Base-by-base conservation (phyloP, 2,797 vertebrate genomes). In the Hapalemur alaotrensis region DNA sequence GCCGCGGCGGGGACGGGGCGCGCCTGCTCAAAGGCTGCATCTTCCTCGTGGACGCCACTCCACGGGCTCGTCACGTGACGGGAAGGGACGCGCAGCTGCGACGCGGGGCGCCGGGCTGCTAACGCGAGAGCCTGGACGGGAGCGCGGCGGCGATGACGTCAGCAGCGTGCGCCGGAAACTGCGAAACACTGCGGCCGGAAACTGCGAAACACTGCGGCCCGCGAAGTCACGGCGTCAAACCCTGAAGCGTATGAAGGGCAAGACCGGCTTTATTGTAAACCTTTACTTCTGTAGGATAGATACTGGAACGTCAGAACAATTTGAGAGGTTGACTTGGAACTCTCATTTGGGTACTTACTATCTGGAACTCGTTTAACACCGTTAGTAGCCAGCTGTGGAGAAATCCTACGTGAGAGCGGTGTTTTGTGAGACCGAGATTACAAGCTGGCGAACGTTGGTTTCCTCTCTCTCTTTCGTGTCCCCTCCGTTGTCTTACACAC, bases 101-200 rank as follows among this genome's bases (percentile, higher is more conserved):
- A 25, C 10, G 0, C 3, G 83, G 83, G 57, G 80, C 43, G 43
- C 43, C 10, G 43, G 10, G 43, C 43, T 46, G 43, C 43, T 46
- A 10, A 46, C 43, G 43, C 43, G 43, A 46, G 43, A 46, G 43
- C 43, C 43, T 10, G 43, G 43, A 46, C 43, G 43, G 43, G 43
- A 46, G 43, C 43, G 43, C 43, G 43, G 10, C 11, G 90, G 92
- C 32, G 80, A 89, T 50, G 20, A 95, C 95, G 70, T 89, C 92
- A 89, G 70, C 88, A 65, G 93, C 91, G 48, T 54, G 70, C 57
- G 9, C 14, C 28, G 80, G 61, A 92, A 95, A 82, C 84, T 96
- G 97, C 92, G 96, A 97, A 93, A 95, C 80, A 43, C 81, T 92
- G 69, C 50, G 98, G 43, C 86, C 0, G 80, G 61, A 92, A 95